Evolutionary conservation across 2,888 invertebrate genomes (phyloP), one percentile per base, ranked within the genome.

Genomic region (Stramonita haemastoma): DNA sequence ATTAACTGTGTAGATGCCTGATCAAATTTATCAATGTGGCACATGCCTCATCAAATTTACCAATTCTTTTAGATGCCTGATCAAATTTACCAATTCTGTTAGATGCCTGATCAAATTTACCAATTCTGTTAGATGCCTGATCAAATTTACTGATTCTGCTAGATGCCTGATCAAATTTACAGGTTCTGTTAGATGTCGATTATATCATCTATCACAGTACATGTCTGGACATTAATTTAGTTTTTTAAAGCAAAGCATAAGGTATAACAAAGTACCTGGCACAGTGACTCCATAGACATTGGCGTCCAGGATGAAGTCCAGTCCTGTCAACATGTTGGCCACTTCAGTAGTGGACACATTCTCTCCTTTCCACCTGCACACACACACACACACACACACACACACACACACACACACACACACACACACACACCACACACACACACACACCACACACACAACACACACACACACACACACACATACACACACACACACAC

Each of bases 261-360:
- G 5, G n/a, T 0, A 73, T n/a, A n/a, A 1, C 32, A 32, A 29
- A 91, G 87, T 87, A 94, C 95, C 94, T 90, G 94, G 94, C 13
- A 95, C 89, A 17, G 73, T 11, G 5, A 95, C 95, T 17, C 95
- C 95, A 91, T 94, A 95, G 0, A 95, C 94, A 90, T 93, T 93
- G 29, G 93, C 94, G 89, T 95, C 95, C 19, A 92, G 81, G 13
- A 95, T 91, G 84, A 94, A 93, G 34, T 91, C 90, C 0, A 93
- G 86, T 13, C 91, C 92, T 26, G 93, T 89, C 0, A 95, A 70
- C 13, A 93, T 90, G 91, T 94, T 95, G 57, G 94, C 92, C 32
- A 95, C 94, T 90, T 95, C 95, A 56, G 93, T 94, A 26, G 95
- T 95, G 1, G 95, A 95, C 1, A 95, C 94, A 90, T 95, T 95